Base-by-base conservation (phyloP, 2,888 invertebrate genomes). In the Leucophora obtusa region DNA sequence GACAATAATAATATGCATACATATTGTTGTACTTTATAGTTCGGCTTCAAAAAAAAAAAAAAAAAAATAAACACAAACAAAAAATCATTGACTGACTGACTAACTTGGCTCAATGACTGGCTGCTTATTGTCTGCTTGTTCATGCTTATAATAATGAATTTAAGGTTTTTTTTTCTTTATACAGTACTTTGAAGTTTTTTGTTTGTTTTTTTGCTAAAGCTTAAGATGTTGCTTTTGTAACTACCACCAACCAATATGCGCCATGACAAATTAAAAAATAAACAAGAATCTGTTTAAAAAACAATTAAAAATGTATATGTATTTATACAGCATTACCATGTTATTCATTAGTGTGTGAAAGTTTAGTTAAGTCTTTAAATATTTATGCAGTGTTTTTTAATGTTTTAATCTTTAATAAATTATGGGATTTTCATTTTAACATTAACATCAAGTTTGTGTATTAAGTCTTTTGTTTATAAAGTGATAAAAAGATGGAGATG, bases 261-360 rank as follows among this genome's bases (percentile, higher is more conserved):
- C 54, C 72, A 58, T 81, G 77, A 81, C 65, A 74, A 81, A 81
- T 77, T 81, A 58, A 74, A 81, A 74, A 74, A 81, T 81, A 81
- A 81, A 81, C 73, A 81, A 77, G 81, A 70, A 77, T 81, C 73
- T 81, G 73, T 71, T 81, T 81, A 81, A 81, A 81, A 81, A 59
- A 70, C 77, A 81, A 77, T 81, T 81, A 81, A 77, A 77, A 50
- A 69, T 70, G 70, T 68, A 65, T 72, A 62, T 54, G 47, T 35
- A 53, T 43, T 43, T 56, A 28, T 43, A 43, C 68, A 68, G n/a
- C 8, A 9, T 15, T 6, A 24, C 43, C 24, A 24, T 24, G 14
- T 5, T 59, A 18, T 58, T 69, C 59, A 59, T 35, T 58, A 51
- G 70, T 74, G 77, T 77, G 81, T 81, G 73, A 81, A 77, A 81